These are phyloP conservation scores for Nothocercus julius DNA, from an alignment of 2,113 vertebrate species.

Conservation along the genomic window DNA sequence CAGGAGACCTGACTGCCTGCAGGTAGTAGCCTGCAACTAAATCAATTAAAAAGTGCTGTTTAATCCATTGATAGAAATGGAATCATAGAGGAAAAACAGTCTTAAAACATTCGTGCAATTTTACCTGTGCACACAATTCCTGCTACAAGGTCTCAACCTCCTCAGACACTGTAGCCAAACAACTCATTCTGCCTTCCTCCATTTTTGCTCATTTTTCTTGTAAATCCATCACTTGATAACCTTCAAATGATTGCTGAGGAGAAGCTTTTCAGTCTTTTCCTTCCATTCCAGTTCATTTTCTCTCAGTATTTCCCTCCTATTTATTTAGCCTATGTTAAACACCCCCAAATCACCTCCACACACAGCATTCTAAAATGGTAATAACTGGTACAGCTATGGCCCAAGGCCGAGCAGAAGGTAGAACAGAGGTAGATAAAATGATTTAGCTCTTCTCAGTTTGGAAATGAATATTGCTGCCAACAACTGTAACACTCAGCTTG, in stretches of 20 bases:
- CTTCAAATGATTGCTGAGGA: not conserved
- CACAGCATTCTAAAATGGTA: not conserved
- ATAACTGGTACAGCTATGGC: not conserved
- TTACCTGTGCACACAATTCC: not conserved
- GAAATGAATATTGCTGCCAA: not conserved
- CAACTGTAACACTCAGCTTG: not conserved
- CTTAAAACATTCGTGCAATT: not conserved
- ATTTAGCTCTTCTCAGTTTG: not conserved
- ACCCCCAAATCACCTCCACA: not conserved
- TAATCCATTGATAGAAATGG: not conserved
- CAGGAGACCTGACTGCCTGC: not conserved
- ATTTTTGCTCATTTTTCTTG: not conserved
- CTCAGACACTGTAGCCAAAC: not conserved
- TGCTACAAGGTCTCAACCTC: not conserved
- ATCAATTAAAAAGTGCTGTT: not conserved
- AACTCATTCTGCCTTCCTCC: not conserved
- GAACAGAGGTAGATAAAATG: not conserved
- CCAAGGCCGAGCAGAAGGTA: not conserved
- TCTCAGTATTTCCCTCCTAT: not conserved
- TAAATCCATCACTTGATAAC: not conserved
- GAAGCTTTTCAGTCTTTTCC: not conserved
- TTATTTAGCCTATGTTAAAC: not conserved
- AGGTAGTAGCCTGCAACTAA: not conserved
- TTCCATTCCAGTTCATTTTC: not conserved
- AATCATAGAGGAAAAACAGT: not conserved